Percentiles rank a stretch among this genome's conserved stretches.
Conservation (phyloP, 2,113 vertebrate species). For the Jacana jacana region DNA sequence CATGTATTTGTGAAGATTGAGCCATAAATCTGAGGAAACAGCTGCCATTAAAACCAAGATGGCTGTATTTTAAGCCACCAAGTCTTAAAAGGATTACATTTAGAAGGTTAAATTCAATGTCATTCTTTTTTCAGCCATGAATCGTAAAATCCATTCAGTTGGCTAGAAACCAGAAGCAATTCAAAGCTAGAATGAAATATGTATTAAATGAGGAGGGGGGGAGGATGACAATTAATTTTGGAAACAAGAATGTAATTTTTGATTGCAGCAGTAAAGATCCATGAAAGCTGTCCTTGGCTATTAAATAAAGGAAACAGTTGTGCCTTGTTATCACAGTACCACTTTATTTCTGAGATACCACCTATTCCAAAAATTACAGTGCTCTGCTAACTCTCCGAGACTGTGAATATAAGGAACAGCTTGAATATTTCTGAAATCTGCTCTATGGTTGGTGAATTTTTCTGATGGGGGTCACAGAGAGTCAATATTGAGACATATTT, state of each 20-base stretch:
- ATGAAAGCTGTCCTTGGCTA: background rate
- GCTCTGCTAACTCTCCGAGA: background rate
- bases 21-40: constrained; percentile 10
- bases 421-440: background rate
- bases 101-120: constrained; percentile 64
- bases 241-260: constrained; percentile 22
- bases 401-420: background rate
- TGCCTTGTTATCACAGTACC: background rate
- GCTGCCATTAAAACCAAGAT: constrained; percentile 36
- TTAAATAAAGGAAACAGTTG: background rate
- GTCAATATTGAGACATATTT: background rate
- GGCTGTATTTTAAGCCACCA: constrained; percentile 19
- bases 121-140: constrained; percentile 23
- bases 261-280: background rate
- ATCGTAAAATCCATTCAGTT: constrained; percentile 13
- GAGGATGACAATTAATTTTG: constrained; percentile 17
- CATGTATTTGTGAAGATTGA: constrained; percentile 29
- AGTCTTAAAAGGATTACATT: constrained; percentile 53
- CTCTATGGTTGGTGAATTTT: background rate
- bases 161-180: constrained; percentile 26
- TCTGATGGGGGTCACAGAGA: background rate
- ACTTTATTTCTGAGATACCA: background rate
- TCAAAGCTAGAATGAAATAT: constrained; percentile 16
- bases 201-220: background rate
- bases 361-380: background rate